A percentile compares a stretch with the other conserved stretches of the same genome.
These are phyloP conservation scores for Diarsia mendica DNA, from an alignment of 2,888 invertebrate species.

Conservation along the genomic window DNA sequence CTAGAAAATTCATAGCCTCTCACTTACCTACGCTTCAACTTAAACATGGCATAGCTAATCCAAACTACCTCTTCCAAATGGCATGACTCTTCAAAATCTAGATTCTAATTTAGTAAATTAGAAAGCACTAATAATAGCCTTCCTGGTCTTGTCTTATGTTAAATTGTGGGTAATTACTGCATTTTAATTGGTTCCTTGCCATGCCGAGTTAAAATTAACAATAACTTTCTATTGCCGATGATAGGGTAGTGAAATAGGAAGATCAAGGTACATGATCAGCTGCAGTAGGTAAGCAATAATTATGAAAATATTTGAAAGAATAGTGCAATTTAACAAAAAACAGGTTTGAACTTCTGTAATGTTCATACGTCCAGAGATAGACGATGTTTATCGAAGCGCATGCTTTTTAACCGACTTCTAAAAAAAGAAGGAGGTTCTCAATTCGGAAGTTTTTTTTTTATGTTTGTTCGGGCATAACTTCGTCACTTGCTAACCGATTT, in stretches of 20 bases:
- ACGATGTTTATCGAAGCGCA: background rate
- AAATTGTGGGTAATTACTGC: slow-evolving; percentile 55
- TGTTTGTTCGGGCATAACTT: too few species aligned
- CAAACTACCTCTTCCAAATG: background rate
- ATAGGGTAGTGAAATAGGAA: slow-evolving; percentile 22
- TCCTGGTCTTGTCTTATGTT: slow-evolving; percentile 41
- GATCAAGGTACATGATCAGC: background rate
- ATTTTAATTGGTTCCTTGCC: slow-evolving; percentile 55
- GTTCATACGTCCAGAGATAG: background rate
- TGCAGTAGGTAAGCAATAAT: background rate
- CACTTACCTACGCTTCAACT: background rate
- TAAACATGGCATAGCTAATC: background rate
- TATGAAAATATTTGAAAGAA: background rate
- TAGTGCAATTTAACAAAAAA: background rate
- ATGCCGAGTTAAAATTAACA: slow-evolving; percentile 43
- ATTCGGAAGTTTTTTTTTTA: too few species aligned
- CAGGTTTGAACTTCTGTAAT: background rate
- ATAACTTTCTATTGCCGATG: slow-evolving; percentile 47
- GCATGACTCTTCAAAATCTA: slow-evolving; percentile 42
- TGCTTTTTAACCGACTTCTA: too few species aligned
- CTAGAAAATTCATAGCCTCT: background rate
- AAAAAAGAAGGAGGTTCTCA: too few species aligned
- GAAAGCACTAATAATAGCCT: slow-evolving; percentile 54
- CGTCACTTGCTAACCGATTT: too few species aligned
- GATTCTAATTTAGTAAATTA: slow-evolving; percentile 54